These are phyloP conservation scores for Epicampocera succincta DNA, from an alignment of 2,888 invertebrate species.

Conservation along the genomic window DNA sequence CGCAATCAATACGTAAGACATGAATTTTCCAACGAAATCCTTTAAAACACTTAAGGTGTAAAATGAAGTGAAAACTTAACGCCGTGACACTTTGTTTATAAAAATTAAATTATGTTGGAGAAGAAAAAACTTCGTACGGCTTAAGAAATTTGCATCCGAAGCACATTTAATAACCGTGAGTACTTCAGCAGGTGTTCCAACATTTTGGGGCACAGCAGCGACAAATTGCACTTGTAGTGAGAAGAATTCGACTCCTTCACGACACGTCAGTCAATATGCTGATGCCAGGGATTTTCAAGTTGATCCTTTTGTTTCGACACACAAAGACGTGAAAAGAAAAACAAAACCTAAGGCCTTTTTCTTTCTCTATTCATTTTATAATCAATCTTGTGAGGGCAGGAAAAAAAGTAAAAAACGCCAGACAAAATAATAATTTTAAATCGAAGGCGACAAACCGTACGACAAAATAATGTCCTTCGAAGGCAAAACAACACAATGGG, in stretches of 20 bases:
- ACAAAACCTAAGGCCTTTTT: slow-evolving; percentile 59
- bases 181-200: slow-evolving; percentile 70
- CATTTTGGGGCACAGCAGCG: slow-evolving; percentile 17
- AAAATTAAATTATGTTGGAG: slow-evolving; percentile 19
- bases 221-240: slow-evolving; percentile 34
- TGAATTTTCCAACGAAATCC: slow-evolving; percentile 54
- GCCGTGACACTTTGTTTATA: slow-evolving; percentile 61
- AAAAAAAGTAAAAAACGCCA: background rate
- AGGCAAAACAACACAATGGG: slow-evolving; percentile 34
- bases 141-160: slow-evolving; percentile 61
- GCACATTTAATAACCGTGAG: slow-evolving; percentile 72
- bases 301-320: slow-evolving; percentile 59
- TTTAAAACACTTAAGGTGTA: slow-evolving; percentile 67
- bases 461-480: slow-evolving; percentile 64
- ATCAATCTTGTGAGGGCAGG: slow-evolving; percentile 60
- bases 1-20: slow-evolving; percentile 9
- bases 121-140: background rate
- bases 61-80: slow-evolving; percentile 38
- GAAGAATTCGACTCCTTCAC: slow-evolving; percentile 25
- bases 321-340: background rate
- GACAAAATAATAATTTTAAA: slow-evolving; percentile 35
- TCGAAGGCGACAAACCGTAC: slow-evolving; percentile 54
- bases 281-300: slow-evolving; percentile 68
- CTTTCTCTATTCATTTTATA: slow-evolving; percentile 34
- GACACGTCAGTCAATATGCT: slow-evolving; percentile 70